Percentiles rank a stretch among this genome's conserved stretches.
These are phyloP conservation scores for Acipenser ruthenus DNA, from an alignment of 2,797 vertebrate species.

Conservation along the genomic window DNA sequence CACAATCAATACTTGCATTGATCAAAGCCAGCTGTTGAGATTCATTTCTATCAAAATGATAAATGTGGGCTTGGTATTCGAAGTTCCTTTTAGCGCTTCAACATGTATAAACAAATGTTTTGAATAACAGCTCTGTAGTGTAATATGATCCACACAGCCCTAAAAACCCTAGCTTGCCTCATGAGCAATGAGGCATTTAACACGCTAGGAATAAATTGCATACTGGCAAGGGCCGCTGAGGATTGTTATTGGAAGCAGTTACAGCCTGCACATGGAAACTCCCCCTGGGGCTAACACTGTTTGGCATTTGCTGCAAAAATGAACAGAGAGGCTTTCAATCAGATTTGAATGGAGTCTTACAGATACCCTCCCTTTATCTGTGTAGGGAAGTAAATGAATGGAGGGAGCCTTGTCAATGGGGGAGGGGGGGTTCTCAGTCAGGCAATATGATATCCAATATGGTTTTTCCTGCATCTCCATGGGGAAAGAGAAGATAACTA, in stretches of 20 bases:
- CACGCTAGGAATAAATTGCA: slow-evolving; percentile 5
- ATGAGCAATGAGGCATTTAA: no score
- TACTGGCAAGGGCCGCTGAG: slow-evolving; percentile 4
- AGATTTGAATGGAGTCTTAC: slow-evolving; percentile 28
- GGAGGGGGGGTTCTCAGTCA: slow-evolving; percentile 12
- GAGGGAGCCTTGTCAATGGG: not conserved
- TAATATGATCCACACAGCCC: not conserved
- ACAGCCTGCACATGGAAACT: slow-evolving; percentile 13
- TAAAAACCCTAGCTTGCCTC: no score
- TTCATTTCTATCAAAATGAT: not conserved
- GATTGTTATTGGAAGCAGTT: slow-evolving; percentile 19
- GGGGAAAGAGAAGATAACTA: slow-evolving; percentile 11
- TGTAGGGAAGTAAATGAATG: slow-evolving; percentile 26
- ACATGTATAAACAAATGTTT: slow-evolving; percentile 3
- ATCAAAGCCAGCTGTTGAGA: not conserved
- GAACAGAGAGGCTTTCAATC: slow-evolving; percentile 30
- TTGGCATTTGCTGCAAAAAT: slow-evolving; percentile 32
- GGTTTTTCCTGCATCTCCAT: slow-evolving; percentile 16
- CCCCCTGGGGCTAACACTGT: slow-evolving; percentile 26
- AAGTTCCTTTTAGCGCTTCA: not conserved
- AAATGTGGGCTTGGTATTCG: not conserved
- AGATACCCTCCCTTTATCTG: slow-evolving; percentile 22
- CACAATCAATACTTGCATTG: not conserved
- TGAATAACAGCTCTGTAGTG: slow-evolving; percentile 1
- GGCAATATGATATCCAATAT: slow-evolving; percentile 29